Conservation (phyloP, 2,888 invertebrate species). For the Drosophila kuntzei region DNA sequence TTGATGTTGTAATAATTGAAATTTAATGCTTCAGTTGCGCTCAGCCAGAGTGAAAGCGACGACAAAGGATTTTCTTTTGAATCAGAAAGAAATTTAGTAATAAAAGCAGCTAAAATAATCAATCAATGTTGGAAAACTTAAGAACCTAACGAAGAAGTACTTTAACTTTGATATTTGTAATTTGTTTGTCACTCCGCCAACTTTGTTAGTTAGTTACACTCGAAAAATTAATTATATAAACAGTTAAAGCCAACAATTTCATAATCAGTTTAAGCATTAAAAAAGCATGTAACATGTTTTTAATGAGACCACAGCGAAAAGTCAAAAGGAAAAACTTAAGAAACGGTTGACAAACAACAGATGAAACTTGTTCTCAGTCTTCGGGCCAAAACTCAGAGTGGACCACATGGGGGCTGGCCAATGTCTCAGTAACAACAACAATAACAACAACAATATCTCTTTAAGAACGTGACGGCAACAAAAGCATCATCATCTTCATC, state of each 20-base stretch:
- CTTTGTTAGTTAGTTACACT: constrained; percentile 22
- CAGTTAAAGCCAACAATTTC: constrained; percentile 72
- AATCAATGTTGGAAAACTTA: constrained; percentile 8
- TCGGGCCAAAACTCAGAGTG: constrained; percentile 23
- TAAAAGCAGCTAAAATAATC: constrained; percentile 9
- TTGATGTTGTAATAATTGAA: constrained; percentile 78
- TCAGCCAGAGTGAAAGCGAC: constrained; percentile 37
- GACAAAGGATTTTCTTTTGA: constrained; percentile 48
- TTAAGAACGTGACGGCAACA: constrained; percentile 77
- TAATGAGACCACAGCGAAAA: constrained; percentile 70
- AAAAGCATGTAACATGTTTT: constrained; percentile 77
- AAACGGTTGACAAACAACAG: constrained; percentile 15
- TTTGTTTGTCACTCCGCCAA: background rate
- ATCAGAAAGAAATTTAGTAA: background rate
- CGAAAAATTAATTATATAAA: constrained; percentile 69
- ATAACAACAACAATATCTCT: constrained; percentile 16
- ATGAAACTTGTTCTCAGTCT: constrained; percentile 63
- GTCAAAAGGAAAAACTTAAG: constrained; percentile 18
- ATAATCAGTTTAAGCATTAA: constrained; percentile 69
- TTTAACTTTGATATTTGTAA: too few relatives aligned
- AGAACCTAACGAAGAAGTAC: background rate
- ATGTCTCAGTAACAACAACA: background rate
- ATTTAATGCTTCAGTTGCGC: constrained; percentile 56
- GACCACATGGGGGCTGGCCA: constrained; percentile 46
- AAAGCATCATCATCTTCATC: constrained; percentile 44